phyloP scores from a whole-genome alignment of 35 echinoderm and acorn worm genomes.

The Ptychodera flava region DNA sequence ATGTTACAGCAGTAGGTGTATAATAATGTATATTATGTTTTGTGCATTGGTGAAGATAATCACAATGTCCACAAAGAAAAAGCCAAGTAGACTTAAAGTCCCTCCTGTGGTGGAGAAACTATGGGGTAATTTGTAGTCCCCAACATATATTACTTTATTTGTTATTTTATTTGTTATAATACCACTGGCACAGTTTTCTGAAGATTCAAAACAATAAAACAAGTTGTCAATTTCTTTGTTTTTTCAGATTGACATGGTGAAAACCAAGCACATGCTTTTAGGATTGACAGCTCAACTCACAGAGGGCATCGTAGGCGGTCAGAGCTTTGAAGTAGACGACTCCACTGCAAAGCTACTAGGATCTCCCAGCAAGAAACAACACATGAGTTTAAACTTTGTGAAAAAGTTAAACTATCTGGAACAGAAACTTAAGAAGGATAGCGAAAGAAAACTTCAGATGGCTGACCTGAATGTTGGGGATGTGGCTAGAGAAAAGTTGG shows the following conservation, averaged over 20 bases:
- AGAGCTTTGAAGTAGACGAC: not conserved
- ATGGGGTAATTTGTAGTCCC: no score
- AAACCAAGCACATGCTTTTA: slow-evolving; percentile 48
- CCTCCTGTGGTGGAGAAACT: no score
- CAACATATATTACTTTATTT: no score
- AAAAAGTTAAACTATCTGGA: not conserved
- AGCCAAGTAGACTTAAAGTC: no score
- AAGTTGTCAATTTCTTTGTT: no score
- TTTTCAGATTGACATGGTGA: slow-evolving; percentile 68
- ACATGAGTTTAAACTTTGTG: not conserved
- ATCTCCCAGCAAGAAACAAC: not conserved
- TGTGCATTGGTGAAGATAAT: no score
- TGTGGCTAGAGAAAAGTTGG: not conserved
- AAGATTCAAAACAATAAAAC: no score
- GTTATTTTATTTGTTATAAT: no score
- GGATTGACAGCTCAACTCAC: slow-evolving; percentile 61
- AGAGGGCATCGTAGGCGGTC: slow-evolving; percentile 50
- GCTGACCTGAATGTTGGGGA: not conserved
- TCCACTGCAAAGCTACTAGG: not conserved
- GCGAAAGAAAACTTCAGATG: not conserved
- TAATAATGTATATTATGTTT: no score
- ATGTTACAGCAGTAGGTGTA: no score
- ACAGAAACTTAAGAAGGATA: not conserved
- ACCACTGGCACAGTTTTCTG: no score
- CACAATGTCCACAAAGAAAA: no score